Base-by-base conservation (phyloP, 2,797 vertebrate genomes). In the Enteromius trimaculatus region DNA sequence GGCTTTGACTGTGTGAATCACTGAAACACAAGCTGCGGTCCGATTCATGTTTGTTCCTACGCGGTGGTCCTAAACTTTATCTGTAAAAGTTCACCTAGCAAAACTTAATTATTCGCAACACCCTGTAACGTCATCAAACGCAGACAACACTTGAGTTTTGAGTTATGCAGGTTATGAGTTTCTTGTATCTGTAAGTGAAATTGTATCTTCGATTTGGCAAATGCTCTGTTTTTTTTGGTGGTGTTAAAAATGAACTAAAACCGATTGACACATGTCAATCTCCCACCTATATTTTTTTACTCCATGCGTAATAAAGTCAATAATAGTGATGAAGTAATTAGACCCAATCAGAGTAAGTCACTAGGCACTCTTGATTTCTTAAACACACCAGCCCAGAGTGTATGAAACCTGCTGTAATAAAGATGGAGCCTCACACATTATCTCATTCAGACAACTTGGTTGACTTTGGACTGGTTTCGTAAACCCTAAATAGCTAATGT, bases 391-490 rank as follows among this genome's bases (percentile, higher is more conserved):
- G 66, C 37, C 42, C 10, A 16, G 42, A 17, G 21, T 37, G 8
- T 69, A 39, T 77, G 75, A 77, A 44, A 47, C 23, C 10, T 77
- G 6, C 3, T 58, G 78, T 70, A 42, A 39, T 70, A 55, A 70
- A 80, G 78, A 80, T 80, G 58, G 58, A 47, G 17, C 19, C 16
- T 55, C 9, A 29, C 6, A 66, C 77, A 66, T 3, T 6, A 31
- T 55, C 60, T 85, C 76, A 70, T 81, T 87, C 5, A 6, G 21
- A 87, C 39, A 64, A 34, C 65, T 77, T 39, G 34, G 64, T 79
- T 84, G 85, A 92, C 90, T 90, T 89, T 92, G 88, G 77, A 90
- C 89, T 87, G 85, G 60, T 87, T 91, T 85, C 16, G 72, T 76
- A 74, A 90, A 71, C 16, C 44, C 65, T 75, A 34, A 42, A 71